phyloP scores from a whole-genome alignment of 2,113 vertebrate genomes.

The Terrapene triunguis region DNA sequence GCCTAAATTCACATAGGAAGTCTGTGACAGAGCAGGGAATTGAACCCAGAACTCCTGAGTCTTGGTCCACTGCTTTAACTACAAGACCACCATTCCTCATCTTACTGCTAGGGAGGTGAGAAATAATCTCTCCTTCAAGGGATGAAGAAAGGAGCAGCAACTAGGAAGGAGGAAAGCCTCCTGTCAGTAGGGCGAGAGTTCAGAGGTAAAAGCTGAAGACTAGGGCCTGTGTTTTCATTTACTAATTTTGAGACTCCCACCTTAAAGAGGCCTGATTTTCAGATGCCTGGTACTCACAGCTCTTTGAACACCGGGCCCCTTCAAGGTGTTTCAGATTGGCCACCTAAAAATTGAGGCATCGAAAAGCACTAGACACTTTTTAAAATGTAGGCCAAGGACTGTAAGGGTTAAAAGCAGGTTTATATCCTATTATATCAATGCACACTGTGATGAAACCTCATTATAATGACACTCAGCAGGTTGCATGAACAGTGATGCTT shows the following conservation, averaged over 20 bases:
- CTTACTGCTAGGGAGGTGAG: not conserved
- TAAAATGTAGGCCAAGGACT: constrained; percentile 34
- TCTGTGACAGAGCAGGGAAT: not conserved
- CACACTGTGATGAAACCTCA: constrained; percentile 23
- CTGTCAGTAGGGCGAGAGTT: not conserved
- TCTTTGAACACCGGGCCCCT: not conserved
- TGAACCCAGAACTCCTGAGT: not conserved
- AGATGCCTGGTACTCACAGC: not conserved
- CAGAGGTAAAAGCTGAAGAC: not conserved
- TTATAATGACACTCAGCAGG: constrained; percentile 18
- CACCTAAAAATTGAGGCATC: not conserved
- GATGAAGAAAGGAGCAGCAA: not conserved
- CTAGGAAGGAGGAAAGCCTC: rapidly evolving
- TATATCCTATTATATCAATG: not conserved
- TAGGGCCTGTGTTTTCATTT: not conserved
- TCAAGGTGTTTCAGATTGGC: not conserved
- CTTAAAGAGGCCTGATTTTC: not conserved
- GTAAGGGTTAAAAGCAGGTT: not conserved
- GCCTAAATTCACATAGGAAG: not conserved
- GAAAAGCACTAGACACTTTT: not conserved
- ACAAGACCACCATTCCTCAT: not conserved
- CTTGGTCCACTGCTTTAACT: not conserved
- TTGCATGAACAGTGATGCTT: not conserved
- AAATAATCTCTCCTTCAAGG: not conserved
- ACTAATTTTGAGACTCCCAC: not conserved